Conservation (phyloP, 2,888 invertebrate species). For the Himalopsyche kuldschensis region DNA sequence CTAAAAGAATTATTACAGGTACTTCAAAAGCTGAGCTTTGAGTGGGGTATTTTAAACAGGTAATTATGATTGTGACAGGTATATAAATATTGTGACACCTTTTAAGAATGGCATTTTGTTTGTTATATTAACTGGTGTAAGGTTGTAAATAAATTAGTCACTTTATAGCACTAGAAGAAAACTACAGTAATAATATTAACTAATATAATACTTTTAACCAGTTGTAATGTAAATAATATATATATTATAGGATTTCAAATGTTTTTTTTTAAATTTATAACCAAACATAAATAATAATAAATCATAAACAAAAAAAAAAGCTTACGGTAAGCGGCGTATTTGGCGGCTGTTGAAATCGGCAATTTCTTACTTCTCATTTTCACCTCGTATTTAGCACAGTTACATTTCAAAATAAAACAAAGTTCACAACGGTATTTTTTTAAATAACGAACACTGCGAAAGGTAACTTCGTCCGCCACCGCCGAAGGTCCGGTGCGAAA, state of each 20-base stretch:
- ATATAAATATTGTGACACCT: background rate
- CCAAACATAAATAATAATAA: constrained; percentile 39
- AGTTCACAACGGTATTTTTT: background rate
- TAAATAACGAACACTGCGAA: background rate
- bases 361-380: constrained; percentile 61
- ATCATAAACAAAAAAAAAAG: constrained; percentile 56
- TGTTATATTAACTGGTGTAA: background rate
- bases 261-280: background rate
- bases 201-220: background rate
- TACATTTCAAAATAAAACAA: constrained; percentile 44
- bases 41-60: background rate
- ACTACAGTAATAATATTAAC: background rate
- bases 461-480: constrained; percentile 2
- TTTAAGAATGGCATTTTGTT: background rate
- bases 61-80: background rate
- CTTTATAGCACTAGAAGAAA: background rate
- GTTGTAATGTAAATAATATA: background rate
- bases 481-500: constrained; percentile 11
- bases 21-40: background rate
- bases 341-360: constrained; percentile 59
- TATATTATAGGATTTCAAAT: constrained; percentile 7
- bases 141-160: background rate
- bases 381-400: constrained; percentile 45
- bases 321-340: constrained; percentile 60
- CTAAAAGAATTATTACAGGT: background rate